phyloP scores from a whole-genome alignment of 2,888 invertebrate genomes.

The Argyresthia goedartella region DNA sequence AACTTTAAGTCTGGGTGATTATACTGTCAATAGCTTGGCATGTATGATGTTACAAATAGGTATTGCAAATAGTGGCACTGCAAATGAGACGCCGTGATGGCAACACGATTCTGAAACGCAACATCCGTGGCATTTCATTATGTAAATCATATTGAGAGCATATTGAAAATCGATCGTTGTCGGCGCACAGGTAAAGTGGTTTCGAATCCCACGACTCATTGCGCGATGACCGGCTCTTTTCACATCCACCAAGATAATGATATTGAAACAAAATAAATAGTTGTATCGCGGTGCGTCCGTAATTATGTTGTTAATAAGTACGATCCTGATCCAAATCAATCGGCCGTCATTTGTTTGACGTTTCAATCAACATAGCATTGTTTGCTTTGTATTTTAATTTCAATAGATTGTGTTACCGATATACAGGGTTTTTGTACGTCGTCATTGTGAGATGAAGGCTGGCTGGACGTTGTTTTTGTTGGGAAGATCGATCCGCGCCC shows the following conservation, averaged over 20 bases:
- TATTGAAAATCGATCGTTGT: slow-evolving; percentile 1
- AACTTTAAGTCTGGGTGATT: too few species aligned
- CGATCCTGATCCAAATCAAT: slow-evolving; percentile 59
- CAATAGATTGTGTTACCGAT: slow-evolving; percentile 68
- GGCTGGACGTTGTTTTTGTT: slow-evolving; percentile 31
- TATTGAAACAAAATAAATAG: slow-evolving; percentile 63
- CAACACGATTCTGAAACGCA: background rate
- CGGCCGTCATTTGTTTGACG: slow-evolving; percentile 61
- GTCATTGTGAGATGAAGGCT: slow-evolving; percentile 37
- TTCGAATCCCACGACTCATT: slow-evolving; percentile 49
- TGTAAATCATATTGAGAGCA: slow-evolving; percentile 1
- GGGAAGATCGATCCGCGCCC: background rate
- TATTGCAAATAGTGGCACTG: too few species aligned
- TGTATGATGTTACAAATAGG: too few species aligned
- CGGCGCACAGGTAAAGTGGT: background rate
- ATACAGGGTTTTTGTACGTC: slow-evolving; percentile 46
- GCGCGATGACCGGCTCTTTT: slow-evolving; percentile 47
- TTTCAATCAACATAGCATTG: slow-evolving; percentile 68
- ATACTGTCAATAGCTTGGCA: too few species aligned
- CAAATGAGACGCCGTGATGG: too few species aligned
- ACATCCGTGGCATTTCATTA: slow-evolving; percentile 2
- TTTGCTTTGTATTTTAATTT: slow-evolving; percentile 66
- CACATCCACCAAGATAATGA: slow-evolving; percentile 28
- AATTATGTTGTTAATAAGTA: slow-evolving; percentile 66
- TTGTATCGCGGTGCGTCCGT: slow-evolving; percentile 56